phyloP scores from a whole-genome alignment of 2,888 invertebrate species.

The Psylliodes chrysocephalus region DNA sequence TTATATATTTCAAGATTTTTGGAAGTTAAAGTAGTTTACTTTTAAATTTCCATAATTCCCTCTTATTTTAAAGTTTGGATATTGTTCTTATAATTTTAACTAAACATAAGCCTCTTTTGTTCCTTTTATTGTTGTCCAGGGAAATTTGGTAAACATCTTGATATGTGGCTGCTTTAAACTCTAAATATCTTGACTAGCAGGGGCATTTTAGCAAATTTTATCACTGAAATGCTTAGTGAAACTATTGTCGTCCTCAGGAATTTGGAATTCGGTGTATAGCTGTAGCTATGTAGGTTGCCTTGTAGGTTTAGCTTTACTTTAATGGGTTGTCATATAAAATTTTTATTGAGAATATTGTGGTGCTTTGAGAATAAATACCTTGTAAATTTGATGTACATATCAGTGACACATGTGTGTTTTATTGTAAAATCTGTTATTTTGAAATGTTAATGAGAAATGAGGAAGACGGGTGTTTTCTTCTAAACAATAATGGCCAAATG shows the following conservation, averaged over 20 bases:
- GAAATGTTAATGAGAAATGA: no score
- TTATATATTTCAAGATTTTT: neutral
- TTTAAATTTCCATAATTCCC: no score
- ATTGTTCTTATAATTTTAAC: no score
- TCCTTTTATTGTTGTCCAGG: neutral
- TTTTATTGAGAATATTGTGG: conserved; percentile 3
- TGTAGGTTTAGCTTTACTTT: conserved; percentile 19
- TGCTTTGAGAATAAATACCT: conserved; percentile 7
- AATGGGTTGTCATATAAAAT: conserved; percentile 9
- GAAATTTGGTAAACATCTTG: neutral
- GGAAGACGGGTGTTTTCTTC: neutral
- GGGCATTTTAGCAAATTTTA: conserved; percentile 27
- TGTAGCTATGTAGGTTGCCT: conserved; percentile 17
- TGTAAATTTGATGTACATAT: conserved; percentile 12
- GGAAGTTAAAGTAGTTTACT: neutral
- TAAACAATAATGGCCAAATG: conserved; percentile 1
- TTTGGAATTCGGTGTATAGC: conserved; percentile 16
- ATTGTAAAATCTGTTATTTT: neutral
- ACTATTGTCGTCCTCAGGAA: conserved; percentile 17
- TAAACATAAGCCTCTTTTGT: no score
- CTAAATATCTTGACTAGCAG: conserved; percentile 7
- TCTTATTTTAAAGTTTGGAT: no score
- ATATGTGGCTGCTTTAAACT: conserved; percentile 9
- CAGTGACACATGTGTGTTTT: neutral
- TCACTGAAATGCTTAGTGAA: conserved; percentile 23